phyloP scores from a whole-genome alignment of 2,113 vertebrate genomes.

The Colinus virginianus region DNA sequence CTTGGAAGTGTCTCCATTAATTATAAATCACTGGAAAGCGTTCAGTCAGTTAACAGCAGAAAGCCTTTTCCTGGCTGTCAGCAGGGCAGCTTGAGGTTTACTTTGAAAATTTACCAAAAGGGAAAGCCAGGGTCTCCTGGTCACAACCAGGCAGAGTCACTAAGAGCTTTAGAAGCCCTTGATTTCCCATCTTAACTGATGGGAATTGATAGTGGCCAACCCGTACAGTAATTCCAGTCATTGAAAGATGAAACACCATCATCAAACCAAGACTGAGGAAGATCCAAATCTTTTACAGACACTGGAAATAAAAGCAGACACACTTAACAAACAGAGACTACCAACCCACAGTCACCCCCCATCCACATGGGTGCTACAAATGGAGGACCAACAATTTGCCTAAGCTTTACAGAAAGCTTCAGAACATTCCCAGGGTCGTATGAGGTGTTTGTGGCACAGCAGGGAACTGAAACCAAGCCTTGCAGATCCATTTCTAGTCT shows the following conservation, averaged over 20 bases:
- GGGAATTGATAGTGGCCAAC: background rate
- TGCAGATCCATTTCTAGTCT: background rate
- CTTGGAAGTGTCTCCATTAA: background rate
- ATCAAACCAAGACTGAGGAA: background rate
- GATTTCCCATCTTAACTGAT: background rate
- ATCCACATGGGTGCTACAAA: fast-evolving
- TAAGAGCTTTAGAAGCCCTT: background rate
- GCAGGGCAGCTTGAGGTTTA: background rate
- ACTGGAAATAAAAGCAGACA: background rate
- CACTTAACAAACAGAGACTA: background rate
- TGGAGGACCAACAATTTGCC: background rate
- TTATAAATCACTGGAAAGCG: background rate
- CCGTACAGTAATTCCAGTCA: background rate
- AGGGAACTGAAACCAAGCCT: background rate
- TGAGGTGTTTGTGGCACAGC: background rate
- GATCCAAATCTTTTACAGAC: background rate
- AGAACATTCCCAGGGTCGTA: background rate
- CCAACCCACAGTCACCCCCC: fast-evolving
- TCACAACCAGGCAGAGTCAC: background rate
- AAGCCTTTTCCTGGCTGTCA: background rate
- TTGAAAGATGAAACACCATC: background rate
- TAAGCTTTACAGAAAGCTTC: background rate
- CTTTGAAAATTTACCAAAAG: background rate
- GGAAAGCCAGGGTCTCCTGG: background rate
- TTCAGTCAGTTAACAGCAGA: background rate